Conservation (phyloP, 1,140 invertebrate species). For the Panagrolaimus sp. region DNA sequence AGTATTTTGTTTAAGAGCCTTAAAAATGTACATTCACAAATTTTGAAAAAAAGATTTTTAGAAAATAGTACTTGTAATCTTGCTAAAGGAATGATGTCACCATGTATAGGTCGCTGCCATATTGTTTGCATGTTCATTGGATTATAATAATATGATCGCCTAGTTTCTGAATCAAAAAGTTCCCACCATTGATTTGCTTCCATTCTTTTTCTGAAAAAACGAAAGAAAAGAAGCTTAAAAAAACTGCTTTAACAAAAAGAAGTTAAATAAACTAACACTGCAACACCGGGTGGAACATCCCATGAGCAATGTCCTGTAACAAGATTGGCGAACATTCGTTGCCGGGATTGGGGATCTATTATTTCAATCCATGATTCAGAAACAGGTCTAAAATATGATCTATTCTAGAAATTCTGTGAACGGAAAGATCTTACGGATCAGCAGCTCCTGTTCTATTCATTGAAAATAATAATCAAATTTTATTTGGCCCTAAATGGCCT, state of each 20-base stretch:
- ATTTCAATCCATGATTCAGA: constrained; percentile 82
- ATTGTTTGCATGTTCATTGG: constrained; percentile 88
- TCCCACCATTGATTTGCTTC: constrained; percentile 99
- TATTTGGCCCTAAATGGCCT: too few species aligned
- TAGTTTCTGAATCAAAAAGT: constrained; percentile 88
- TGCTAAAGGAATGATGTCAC: constrained; percentile 93
- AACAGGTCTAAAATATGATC: not conserved
- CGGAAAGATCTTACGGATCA: not conserved
- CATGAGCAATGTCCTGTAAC: constrained; percentile 94
- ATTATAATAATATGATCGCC: constrained; percentile 96
- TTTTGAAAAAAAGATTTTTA: too few species aligned
- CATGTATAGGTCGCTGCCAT: constrained; percentile 91
- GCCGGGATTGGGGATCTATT: constrained; percentile 90
- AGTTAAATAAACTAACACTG: constrained; percentile 67
- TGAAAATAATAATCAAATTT: not conserved
- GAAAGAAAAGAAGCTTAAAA: constrained; percentile 13
- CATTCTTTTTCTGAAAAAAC: constrained; percentile 60
- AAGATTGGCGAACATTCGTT: constrained; percentile 97
- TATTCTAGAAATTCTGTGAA: not conserved
- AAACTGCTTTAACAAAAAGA: not conserved
- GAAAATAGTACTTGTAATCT: constrained; percentile 74
- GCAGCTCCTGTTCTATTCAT: not conserved
- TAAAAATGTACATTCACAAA: too few species aligned
- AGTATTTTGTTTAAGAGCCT: too few species aligned
- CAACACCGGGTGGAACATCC: constrained; percentile 78